A percentile compares a stretch with the other conserved stretches of the same genome.
Evolutionary conservation across 1,140 invertebrate species (phyloP).

Genomic region (Zaprionus ghesquierei): DNA sequence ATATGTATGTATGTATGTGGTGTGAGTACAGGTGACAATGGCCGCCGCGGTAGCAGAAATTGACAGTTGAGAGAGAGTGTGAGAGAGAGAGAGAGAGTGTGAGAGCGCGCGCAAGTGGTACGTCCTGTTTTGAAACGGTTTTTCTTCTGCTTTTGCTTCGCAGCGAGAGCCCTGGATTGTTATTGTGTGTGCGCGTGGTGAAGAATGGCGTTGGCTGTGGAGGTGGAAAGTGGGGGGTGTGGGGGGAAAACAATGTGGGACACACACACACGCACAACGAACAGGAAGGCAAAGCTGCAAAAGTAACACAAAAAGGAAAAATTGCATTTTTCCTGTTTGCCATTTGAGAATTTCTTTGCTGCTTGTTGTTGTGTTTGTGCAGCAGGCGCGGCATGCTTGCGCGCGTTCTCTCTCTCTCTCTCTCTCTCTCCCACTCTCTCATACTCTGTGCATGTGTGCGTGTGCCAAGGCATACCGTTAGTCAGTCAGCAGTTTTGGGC

Average conservation of each 20-base stretch:
- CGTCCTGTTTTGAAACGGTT: conserved; percentile 67
- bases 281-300: conserved; percentile 11
- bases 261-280: conserved; percentile 49
- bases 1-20: not conserved
- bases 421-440: not conserved
- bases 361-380: conserved; percentile 11
- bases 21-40: conserved; percentile 35
- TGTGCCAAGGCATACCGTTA: conserved; percentile 21
- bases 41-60: conserved; percentile 23
- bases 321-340: conserved; percentile 71
- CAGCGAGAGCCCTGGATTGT: conserved; percentile 13
- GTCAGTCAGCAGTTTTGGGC: conserved; percentile 46
- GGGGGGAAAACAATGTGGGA: conserved; percentile 55
- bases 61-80: conserved; percentile 24
- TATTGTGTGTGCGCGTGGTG: conserved; percentile 19
- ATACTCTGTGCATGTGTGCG: not conserved
- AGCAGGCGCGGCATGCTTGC: conserved; percentile 18
- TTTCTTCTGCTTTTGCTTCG: conserved; percentile 43
- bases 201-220: too few relatives aligned
- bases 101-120: conserved; percentile 34
- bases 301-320: conserved; percentile 58
- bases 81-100: conserved; percentile 16
- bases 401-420: conserved; percentile 3
- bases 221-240: not conserved
- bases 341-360: conserved; percentile 35